Evolutionary conservation across 1,140 invertebrate species (phyloP).

Genomic region (Drosophila pruinosa): DNA sequence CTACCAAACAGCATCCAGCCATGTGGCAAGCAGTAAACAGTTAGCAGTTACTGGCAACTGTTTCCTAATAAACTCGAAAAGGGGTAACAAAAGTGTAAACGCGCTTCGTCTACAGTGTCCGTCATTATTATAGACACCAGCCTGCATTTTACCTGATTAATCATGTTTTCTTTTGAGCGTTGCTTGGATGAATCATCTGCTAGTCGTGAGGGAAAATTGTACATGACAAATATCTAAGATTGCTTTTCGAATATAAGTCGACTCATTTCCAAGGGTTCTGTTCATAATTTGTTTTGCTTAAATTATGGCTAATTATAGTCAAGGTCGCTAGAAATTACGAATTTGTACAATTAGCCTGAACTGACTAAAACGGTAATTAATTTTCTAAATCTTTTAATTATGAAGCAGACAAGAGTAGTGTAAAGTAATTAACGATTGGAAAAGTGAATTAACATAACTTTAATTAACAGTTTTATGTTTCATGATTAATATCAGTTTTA

Average conservation of each 20-base stretch:
- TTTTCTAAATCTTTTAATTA: neutral
- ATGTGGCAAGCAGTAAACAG: conserved; percentile 43
- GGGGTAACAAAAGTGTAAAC: conserved; percentile 17
- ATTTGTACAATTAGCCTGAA: neutral
- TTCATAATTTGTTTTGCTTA: neutral
- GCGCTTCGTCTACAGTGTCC: conserved; percentile 22
- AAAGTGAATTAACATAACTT: neutral
- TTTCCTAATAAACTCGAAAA: conserved; percentile 18
- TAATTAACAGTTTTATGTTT: neutral
- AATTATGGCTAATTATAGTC: conserved; percentile 16
- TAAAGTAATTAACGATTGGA: too few relatives aligned
- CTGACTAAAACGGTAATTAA: neutral
- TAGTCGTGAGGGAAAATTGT: neutral
- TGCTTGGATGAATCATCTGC: conserved; percentile 18
- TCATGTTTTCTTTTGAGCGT: conserved; percentile 17
- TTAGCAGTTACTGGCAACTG: conserved; percentile 8
- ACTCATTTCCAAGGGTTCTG: conserved; percentile 11
- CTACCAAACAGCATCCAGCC: conserved; percentile 35
- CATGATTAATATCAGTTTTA: too few relatives aligned
- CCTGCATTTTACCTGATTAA: neutral
- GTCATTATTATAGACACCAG: conserved; percentile 14
- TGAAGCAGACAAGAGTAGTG: neutral
- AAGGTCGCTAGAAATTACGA: neutral
- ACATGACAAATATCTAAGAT: conserved; percentile 15
- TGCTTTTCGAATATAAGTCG: conserved; percentile 20